Evolutionary conservation across 2,797 vertebrate genomes (phyloP), one percentile per base, ranked within the genome.

Genomic region (Alauda arvensis): DNA sequence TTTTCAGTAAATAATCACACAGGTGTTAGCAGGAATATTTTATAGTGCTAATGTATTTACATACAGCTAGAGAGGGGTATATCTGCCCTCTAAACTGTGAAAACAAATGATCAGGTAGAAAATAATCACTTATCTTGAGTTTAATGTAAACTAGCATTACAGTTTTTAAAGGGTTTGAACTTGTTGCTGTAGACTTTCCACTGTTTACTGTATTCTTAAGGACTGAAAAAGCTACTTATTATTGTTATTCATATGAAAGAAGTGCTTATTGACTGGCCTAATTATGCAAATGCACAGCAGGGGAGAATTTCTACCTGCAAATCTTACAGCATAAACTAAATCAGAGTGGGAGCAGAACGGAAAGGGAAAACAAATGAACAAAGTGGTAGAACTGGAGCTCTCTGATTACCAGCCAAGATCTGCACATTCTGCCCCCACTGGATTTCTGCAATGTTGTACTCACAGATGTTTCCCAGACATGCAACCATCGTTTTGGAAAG

Each of bases 201-300:
- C 34, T 6, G 1, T 63, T 92, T 87, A 23, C 72, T 74, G 7
- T 56, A 72, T 51, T 67, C 28, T 66, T 51, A 67, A 66, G 48
- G 45, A 72, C 20, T 70, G 51, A 87, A 85, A 92, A 93, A 89
- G 60, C 77, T 76, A 28, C 62, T 86, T 87, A 33, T 95, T 85
- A 60, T 78, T 84, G 56, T 60, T 75, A 86, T 79, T 89, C 43
- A 13, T 82, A 45, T 71, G 57, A 88, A 91, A 88, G 53, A 61
- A 88, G 25, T 68, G 49, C 37, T 90, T 81, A 42, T 70, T 57
- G 56, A 53, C 80, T 72, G 57, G 33, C 16, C 55, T 89, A 56
- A 93, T 88, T 89, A 93, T 80, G 62, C 52, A 88, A 92, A 88
- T 9, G 2, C 21, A 62, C 74, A 77, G 66, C 69, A 85, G 69